Evolutionary conservation across 1,140 invertebrate genomes (phyloP).

Genomic region (Drosophila asahinai): DNA sequence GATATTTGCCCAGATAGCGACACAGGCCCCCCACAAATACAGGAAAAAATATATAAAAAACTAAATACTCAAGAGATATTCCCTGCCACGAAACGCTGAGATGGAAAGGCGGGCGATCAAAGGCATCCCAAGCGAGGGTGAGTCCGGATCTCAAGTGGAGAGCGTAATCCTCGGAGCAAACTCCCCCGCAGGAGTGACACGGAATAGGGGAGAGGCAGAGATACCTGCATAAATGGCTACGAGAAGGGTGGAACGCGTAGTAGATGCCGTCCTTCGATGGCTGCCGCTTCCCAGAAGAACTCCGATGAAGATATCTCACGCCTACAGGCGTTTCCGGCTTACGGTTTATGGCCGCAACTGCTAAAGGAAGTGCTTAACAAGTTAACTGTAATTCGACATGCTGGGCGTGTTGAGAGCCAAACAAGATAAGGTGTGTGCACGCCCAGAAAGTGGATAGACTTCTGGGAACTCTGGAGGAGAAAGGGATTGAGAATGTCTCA

Average conservation of each 20-base stretch:
- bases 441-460: slow-evolving; percentile 10
- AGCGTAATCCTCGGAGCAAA: slow-evolving; percentile 61
- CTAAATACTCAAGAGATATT: slow-evolving; percentile 23
- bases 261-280: slow-evolving; percentile 18
- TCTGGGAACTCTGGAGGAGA: slow-evolving; percentile 18
- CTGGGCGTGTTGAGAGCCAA: slow-evolving; percentile 53
- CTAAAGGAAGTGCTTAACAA: slow-evolving; percentile 45
- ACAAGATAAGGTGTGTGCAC: slow-evolving; percentile 43
- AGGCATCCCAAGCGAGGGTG: slow-evolving; percentile 27
- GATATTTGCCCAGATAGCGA: slow-evolving; percentile 32
- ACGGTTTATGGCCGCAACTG: slow-evolving; percentile 6
- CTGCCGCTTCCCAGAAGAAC: slow-evolving; percentile 57
- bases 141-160: slow-evolving; percentile 49
- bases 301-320: slow-evolving; percentile 75
- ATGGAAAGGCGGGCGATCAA: slow-evolving; percentile 27
- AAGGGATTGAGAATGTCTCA: background rate
- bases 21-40: slow-evolving; percentile 1
- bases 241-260: slow-evolving; percentile 35
- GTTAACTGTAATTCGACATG: slow-evolving; percentile 52
- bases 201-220: slow-evolving; percentile 11
- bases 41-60: slow-evolving; percentile 2
- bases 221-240: slow-evolving; percentile 68
- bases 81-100: background rate
- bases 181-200: slow-evolving; percentile 25
- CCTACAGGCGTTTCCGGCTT: slow-evolving; percentile 77